These are phyloP conservation scores for Mirza zaza DNA, from an alignment of 2,113 vertebrate genomes.

Conservation along the genomic window DNA sequence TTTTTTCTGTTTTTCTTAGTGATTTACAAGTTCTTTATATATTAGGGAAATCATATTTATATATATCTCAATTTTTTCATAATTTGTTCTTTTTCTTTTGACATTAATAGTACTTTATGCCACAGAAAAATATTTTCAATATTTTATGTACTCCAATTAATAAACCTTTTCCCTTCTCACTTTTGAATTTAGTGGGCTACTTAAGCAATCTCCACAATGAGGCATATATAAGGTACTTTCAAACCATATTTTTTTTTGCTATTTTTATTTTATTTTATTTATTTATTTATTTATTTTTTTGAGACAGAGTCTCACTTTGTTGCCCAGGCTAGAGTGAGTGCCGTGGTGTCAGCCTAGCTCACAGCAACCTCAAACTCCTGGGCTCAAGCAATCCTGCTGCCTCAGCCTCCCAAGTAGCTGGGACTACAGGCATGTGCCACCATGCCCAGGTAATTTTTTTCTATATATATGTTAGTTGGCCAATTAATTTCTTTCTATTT, in stretches of 20 bases:
- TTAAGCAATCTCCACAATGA: neutral
- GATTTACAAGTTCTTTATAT: neutral
- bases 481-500: too few species aligned
- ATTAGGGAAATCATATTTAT: neutral
- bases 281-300: too few species aligned
- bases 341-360: too few species aligned
- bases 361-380: too few species aligned
- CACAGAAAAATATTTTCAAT: neutral
- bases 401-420: too few species aligned
- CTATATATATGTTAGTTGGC: too few species aligned
- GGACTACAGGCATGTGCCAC: too few species aligned
- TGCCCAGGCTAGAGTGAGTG: too few species aligned
- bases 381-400: too few species aligned
- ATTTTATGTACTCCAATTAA: neutral
- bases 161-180: neutral
- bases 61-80: neutral
- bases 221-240: neutral
- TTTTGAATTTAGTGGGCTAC: slow-evolving; percentile 14
- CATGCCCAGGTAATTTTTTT: too few species aligned
- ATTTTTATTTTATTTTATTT: neutral
- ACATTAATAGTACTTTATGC: neutral
- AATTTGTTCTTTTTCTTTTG: slow-evolving; percentile 24
- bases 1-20: neutral
- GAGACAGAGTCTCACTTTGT: too few species aligned
- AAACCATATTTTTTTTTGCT: neutral